Evolutionary conservation across 2,888 invertebrate species (phyloP), one percentile per base, ranked within the genome.

Genomic region (Andrena haemorrhoa): DNA sequence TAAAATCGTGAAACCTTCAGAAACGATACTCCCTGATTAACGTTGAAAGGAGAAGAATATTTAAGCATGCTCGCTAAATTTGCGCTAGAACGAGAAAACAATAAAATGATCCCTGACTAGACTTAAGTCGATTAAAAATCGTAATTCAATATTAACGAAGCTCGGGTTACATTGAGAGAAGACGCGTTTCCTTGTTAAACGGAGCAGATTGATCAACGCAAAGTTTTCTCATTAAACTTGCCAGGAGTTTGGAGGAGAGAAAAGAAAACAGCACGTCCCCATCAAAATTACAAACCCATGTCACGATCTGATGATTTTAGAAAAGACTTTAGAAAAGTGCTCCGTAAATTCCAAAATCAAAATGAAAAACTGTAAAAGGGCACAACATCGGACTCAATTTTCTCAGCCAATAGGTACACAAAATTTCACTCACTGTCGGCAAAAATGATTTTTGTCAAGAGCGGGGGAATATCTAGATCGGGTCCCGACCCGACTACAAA

Each of bases 1-100:
- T 33, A 49, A 71, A 71, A 71, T 71, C 2, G 20, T 6, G 16
- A 49, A 61, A 71, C 20, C 47, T 61, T 4, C 47, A 31, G 31
- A 29, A 47, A 12, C 20, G 7, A 2, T 12, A 47, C 12, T 60
- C 23, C 60, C 12, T 16, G 8, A 20, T 16, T 31, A 10, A 51
- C 33, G 29, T 51, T 51, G n/a, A 41, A 65, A 41, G 8, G 65
- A 8, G 12, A 8, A 8, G 12, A 8, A n/a, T 49, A 33, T 49
- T 65, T 51, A 51, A 65, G 20, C 29, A 49, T 10, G n/a, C 4
- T 29, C 29, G 31, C 16, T 51, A 61, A 60, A 49, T 31, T 47
- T 6, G 20, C 5, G 60, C 41, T 7, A 16, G 41, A 41, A 20
- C 8, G 12, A 47, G 23, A 41, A n/a, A 63, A 47, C 12, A 51